Evolutionary conservation across 2,797 vertebrate species (phyloP).

Genomic region (Labeo calbasu): DNA sequence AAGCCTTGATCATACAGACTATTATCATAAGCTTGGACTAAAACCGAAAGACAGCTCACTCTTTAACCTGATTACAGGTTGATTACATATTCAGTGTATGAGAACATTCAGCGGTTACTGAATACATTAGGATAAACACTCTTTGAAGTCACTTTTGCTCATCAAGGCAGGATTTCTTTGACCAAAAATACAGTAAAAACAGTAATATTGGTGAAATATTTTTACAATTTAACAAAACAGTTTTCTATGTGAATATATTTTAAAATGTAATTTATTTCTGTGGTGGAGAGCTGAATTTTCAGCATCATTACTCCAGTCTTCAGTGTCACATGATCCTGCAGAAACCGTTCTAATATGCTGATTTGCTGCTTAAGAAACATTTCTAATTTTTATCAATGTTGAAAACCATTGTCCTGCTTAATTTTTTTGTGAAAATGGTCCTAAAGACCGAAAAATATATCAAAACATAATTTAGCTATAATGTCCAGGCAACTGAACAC

Average conservation of each 20-base stretch:
- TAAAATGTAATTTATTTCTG: neutral
- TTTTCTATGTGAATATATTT: neutral
- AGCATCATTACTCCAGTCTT: neutral
- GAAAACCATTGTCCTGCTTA: neutral
- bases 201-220: neutral
- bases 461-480: neutral
- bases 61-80: neutral
- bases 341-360: neutral
- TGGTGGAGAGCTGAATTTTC: neutral
- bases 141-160: neutral
- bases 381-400: neutral
- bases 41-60: neutral
- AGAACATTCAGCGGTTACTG: neutral
- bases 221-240: neutral
- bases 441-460: neutral
- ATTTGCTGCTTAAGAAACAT: neutral
- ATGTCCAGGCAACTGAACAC: neutral
- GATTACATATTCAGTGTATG: neutral
- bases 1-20: neutral
- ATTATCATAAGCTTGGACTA: neutral
- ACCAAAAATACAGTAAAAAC: neutral
- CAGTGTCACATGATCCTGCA: neutral
- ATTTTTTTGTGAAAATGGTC: neutral
- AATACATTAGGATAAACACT: neutral
- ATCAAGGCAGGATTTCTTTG: neutral